phyloP scores from a whole-genome alignment of 2,888 invertebrate species.

The Amphipoea oculea region DNA sequence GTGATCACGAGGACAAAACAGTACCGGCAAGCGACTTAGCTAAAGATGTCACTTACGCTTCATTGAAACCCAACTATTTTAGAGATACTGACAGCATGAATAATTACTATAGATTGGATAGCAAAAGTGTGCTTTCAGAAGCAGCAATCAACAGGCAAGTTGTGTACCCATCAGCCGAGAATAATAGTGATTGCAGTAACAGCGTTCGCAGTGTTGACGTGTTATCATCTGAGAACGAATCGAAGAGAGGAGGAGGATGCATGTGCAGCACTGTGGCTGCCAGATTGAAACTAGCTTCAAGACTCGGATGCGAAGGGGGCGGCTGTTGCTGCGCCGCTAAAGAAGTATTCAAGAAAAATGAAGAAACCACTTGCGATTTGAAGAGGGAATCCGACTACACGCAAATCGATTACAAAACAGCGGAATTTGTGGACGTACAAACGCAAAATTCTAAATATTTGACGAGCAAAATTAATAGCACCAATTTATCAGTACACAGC shows the following conservation, averaged over 20 bases:
- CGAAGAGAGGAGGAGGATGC: constrained; percentile 64
- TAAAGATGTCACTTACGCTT: constrained; percentile 73
- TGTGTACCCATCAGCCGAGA: constrained; percentile 69
- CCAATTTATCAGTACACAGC: constrained; percentile 64
- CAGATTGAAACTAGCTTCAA: constrained; percentile 70
- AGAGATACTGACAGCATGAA: constrained; percentile 76
- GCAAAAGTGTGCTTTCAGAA: constrained; percentile 54
- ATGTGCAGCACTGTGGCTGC: constrained; percentile 77
- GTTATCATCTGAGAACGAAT: constrained; percentile 53
- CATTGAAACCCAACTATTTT: constrained; percentile 73
- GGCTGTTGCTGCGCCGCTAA: constrained; percentile 72
- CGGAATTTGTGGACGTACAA: constrained; percentile 71
- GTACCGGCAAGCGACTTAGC: constrained; percentile 67
- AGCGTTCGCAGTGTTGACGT: constrained; percentile 56
- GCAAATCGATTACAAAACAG: constrained; percentile 62
- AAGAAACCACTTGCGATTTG: constrained; percentile 75
- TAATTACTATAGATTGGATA: constrained; percentile 73
- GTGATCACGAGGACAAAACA: constrained; percentile 70
- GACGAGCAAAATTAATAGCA: constrained; percentile 60
- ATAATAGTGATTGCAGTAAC: constrained; percentile 62
- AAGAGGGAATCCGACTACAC: constrained; percentile 66
- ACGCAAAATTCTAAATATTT: constrained; percentile 73
- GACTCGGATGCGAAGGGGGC: constrained; percentile 56
- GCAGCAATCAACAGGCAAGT: constrained; percentile 53
- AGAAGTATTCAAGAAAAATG: constrained; percentile 60